Conservation (phyloP, 2,888 invertebrate species). For the Agrotis segetum region DNA sequence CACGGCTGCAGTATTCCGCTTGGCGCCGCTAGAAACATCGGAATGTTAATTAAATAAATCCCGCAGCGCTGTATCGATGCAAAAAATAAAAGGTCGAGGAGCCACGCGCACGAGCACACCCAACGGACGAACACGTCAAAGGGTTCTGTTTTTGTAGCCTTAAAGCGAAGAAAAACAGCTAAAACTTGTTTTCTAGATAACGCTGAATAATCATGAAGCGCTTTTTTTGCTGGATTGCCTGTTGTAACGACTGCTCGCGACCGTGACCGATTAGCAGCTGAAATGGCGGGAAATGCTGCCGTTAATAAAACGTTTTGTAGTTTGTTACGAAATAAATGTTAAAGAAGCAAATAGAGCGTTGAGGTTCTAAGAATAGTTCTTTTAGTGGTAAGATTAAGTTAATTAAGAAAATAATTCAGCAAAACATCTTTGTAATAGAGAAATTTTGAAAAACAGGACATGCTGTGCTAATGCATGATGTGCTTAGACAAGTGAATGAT, state of each 20-base stretch:
- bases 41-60: constrained; percentile 75
- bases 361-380: constrained; percentile 2
- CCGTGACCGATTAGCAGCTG: constrained; percentile 41
- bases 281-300: constrained; percentile 34
- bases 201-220: constrained; percentile 37
- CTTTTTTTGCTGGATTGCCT: constrained; percentile 38
- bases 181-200: constrained; percentile 49
- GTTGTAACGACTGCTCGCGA: constrained; percentile 45
- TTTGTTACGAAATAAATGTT: constrained; percentile 19
- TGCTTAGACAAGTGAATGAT: too few relatives aligned
- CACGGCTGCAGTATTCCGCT: constrained; percentile 45
- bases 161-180: constrained; percentile 44
- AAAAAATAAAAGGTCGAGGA: constrained; percentile 84
- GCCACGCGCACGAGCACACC: constrained; percentile 85
- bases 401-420: not conserved
- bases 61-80: constrained; percentile 58
- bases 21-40: constrained; percentile 62
- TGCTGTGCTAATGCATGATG: too few relatives aligned
- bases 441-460: too few relatives aligned
- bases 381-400: not conserved
- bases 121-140: constrained; percentile 54
- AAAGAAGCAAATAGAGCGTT: not conserved
- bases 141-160: constrained; percentile 52
- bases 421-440: not conserved
- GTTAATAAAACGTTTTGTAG: constrained; percentile 20